Base-by-base conservation (phyloP, 2,888 invertebrate genomes). In the Dendrolimus houi region DNA sequence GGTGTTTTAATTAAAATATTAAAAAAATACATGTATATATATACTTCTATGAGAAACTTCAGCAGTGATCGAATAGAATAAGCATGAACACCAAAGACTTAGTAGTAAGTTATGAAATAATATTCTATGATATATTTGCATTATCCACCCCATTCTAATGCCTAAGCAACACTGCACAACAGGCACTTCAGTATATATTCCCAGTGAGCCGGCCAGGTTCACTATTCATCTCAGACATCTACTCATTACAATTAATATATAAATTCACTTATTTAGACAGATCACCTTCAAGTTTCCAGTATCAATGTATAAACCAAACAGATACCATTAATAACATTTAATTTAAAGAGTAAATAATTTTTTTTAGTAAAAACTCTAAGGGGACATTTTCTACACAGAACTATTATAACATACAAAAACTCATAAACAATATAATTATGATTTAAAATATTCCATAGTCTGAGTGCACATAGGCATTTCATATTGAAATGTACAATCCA, bases 311-410 rank as follows among this genome's bases (percentile, higher is more conserved):
- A 62, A 65, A 70, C 71, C 69, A 70, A 72, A 72, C 69, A 73
- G 65, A 62, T 64, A 70, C 69, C 69, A 71, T 67, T 55, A 68
- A 70, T 72, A 71, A 73, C 67, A 70, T 70, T 79, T 75, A 72
- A 71, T 73, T 73, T 76, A 75, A 71, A 67, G 76, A 81, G 82
- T 83, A 85, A 85, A 87, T 85, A 84, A 14, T 14, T 83, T 82
- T 83, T 68, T 60, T 83, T 77, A 85, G 80, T 81, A 83, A 82
- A 85, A 85, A 86, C 81, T 84, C 77, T 85, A 82, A 70, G 72
- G 81, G 80, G 84, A 87, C 80, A 83, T 76, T 80, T 76, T 81
- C 83, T 83, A 85, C 82, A 83, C 79, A 83, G 82, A 86, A 86
- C 81, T 81, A 85, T 71, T 77, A 77, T 81, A 83, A 85, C 85